Percentiles rank a stretch among this genome's conserved stretches.
These are phyloP conservation scores for Candidula unifasciata DNA, from an alignment of 2,888 invertebrate species.

Conservation along the genomic window DNA sequence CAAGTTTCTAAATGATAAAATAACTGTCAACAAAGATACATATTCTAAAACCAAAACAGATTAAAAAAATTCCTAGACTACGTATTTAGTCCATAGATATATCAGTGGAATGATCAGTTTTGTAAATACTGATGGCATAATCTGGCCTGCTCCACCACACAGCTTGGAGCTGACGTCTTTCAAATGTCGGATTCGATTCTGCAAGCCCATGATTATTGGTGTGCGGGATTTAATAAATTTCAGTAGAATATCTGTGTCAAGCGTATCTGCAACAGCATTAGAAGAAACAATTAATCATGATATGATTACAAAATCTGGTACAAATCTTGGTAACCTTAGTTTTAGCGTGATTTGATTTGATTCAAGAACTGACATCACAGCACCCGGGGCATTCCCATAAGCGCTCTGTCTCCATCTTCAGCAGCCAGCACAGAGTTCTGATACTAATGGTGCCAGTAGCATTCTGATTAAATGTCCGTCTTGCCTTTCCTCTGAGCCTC, in stretches of 20 bases:
- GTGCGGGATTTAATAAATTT: conserved; percentile 55
- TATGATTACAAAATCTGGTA: background rate
- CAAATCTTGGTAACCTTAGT: no score
- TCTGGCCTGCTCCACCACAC: background rate
- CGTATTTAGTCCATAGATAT: background rate
- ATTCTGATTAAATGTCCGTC: no score
- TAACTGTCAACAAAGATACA: background rate
- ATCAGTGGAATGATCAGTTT: background rate
- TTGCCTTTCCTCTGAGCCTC: no score
- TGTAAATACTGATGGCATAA: background rate
- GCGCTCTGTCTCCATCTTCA: no score
- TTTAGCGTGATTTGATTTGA: no score
- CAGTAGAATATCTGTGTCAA: conserved; percentile 60
- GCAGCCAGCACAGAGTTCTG: no score
- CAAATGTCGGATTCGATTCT: conserved; percentile 63
- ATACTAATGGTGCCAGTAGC: no score
- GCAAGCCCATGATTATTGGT: conserved; percentile 58
- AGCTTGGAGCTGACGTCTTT: conserved; percentile 18
- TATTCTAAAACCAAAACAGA: background rate
- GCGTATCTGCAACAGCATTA: conserved; percentile 56
- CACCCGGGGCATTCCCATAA: no score
- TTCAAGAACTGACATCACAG: no score
- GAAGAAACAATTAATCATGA: background rate
- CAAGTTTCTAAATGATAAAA: background rate
- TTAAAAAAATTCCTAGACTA: background rate